phyloP scores from a whole-genome alignment of 2,113 vertebrate genomes.

The Sitta europaea region DNA sequence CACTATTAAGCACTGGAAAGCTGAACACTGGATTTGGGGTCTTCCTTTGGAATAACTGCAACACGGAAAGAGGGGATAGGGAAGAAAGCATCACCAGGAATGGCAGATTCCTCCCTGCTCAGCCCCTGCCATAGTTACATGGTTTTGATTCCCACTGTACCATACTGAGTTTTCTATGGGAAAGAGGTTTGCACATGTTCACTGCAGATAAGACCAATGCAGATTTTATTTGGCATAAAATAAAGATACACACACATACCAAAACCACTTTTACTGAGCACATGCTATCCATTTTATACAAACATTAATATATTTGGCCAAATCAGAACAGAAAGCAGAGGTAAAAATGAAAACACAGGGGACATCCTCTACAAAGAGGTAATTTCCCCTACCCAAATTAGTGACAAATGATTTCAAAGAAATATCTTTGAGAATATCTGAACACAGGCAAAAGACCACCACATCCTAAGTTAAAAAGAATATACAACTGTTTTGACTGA shows the following conservation, averaged over 20 bases:
- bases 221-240: slow-evolving; percentile 35
- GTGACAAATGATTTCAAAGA: not conserved
- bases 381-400: not conserved
- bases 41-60: not conserved
- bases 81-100: not conserved
- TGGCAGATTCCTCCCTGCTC: not conserved
- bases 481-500: not conserved
- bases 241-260: not conserved
- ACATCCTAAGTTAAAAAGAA: not conserved
- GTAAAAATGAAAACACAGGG: not conserved
- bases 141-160: not conserved
- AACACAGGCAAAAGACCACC: not conserved
- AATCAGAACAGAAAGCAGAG: not conserved
- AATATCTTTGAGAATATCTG: not conserved
- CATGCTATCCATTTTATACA: not conserved
- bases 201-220: not conserved
- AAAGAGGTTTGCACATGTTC: not conserved
- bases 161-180: not conserved
- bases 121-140: not conserved
- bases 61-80: not conserved
- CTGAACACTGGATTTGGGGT: not conserved
- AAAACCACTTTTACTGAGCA: not conserved
- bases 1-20: not conserved
- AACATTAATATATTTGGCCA: not conserved
- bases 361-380: not conserved